These are phyloP conservation scores for Acanthurus leucopareius DNA, from an alignment of 2,797 vertebrate species.

Conservation along the genomic window DNA sequence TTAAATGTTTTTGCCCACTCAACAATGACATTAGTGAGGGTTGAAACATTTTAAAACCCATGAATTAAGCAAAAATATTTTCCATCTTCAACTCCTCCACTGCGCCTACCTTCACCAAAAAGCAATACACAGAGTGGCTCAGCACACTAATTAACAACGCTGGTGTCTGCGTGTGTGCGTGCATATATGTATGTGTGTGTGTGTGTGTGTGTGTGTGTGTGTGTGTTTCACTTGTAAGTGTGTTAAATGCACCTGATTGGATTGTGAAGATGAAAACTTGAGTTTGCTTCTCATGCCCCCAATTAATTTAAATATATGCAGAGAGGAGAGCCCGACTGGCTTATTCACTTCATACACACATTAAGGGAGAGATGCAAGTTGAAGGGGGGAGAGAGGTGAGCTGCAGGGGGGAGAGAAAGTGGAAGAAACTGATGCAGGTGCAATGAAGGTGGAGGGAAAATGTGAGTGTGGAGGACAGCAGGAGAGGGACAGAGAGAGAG, in stretches of 20 bases:
- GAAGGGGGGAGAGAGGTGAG: not conserved
- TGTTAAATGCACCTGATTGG: conserved; percentile 74
- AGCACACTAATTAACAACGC: conserved; percentile 61
- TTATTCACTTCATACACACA: conserved; percentile 64
- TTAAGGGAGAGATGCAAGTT: conserved; percentile 31
- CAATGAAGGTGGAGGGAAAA: not conserved
- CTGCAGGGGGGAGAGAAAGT: not conserved
- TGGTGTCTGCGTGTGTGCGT: not conserved
- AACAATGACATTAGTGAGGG: not conserved
- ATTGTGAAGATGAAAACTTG: conserved; percentile 80
- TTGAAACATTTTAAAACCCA: conserved; percentile 29
- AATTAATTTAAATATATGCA: conserved; percentile 86
- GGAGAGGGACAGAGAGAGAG: conserved; percentile 8
- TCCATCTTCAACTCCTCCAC: conserved; percentile 30
- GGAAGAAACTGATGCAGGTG: conserved; percentile 7
- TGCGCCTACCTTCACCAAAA: conserved; percentile 45
- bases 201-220: conserved; percentile 1
- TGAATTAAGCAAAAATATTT: conserved; percentile 30
- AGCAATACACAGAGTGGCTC: conserved; percentile 26
- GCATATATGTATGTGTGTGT: conserved; percentile 12
- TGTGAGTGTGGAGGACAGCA: not conserved
- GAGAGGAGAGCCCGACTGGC: conserved; percentile 67
- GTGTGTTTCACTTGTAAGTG: conserved; percentile 35
- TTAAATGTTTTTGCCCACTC: no score
- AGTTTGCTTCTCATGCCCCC: conserved; percentile 69